Evolutionary conservation across 2,113 vertebrate species (phyloP).

Genomic region (Vidua macroura): DNA sequence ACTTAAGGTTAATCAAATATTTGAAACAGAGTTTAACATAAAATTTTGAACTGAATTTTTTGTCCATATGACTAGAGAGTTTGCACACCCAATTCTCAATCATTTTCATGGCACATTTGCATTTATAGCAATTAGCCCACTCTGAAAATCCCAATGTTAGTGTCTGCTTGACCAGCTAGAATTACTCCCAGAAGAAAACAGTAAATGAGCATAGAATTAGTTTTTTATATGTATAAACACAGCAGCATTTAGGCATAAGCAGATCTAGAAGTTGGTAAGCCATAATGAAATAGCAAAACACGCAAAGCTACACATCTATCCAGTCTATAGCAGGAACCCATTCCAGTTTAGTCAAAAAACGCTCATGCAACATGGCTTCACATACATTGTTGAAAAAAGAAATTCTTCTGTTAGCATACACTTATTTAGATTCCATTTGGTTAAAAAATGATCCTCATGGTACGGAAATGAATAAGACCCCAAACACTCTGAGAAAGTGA

Average conservation of each 20-base stretch:
- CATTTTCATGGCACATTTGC: neutral
- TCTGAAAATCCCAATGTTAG: neutral
- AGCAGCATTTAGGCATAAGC: slow-evolving; percentile 50
- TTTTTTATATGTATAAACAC: slow-evolving; percentile 12
- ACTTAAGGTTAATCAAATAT: neutral
- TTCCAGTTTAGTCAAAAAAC: slow-evolving; percentile 23
- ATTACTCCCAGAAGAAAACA: slow-evolving; percentile 47
- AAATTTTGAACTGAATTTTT: neutral
- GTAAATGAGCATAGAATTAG: neutral
- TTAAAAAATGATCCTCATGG: neutral
- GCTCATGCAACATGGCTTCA: slow-evolving; percentile 47
- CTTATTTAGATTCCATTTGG: neutral
- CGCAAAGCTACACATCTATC: neutral
- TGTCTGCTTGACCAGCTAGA: neutral
- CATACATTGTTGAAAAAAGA: neutral
- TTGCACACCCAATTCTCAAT: neutral
- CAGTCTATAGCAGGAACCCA: slow-evolving; percentile 19
- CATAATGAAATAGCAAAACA: slow-evolving; percentile 26
- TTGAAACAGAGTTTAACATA: neutral
- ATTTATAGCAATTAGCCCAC: neutral
- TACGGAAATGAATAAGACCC: neutral
- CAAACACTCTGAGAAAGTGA: neutral
- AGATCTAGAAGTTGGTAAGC: slow-evolving; percentile 16
- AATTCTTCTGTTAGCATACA: neutral
- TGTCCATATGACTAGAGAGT: neutral